Evolutionary conservation across 2,113 vertebrate species (phyloP).

Genomic region (Syngnathus typhle): DNA sequence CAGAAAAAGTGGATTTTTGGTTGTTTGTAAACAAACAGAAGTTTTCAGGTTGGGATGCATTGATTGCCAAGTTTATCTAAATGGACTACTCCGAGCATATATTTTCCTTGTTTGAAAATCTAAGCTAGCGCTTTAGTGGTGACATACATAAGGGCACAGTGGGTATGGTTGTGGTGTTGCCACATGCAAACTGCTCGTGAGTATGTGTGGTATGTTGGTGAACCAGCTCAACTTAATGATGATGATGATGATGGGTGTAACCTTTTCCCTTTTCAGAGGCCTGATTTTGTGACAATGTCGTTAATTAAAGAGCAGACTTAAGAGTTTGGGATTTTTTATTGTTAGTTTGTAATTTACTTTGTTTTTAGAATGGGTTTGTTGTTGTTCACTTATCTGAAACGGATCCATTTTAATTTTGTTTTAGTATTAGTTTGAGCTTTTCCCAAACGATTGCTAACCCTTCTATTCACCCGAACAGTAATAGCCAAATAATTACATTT

Average conservation of each 20-base stretch:
- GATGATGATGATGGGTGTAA: slow-evolving; percentile 42
- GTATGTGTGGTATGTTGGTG: slow-evolving; percentile 64
- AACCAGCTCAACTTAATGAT: slow-evolving; percentile 56
- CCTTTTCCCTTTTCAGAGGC: slow-evolving; percentile 24
- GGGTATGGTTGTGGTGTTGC: slow-evolving; percentile 52
- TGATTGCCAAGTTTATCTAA: not conserved
- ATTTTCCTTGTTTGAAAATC: not conserved
- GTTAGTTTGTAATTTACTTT: no score
- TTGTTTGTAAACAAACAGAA: not conserved
- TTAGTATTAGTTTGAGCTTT: no score
- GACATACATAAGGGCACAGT: slow-evolving; percentile 40
- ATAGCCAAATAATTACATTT: no score
- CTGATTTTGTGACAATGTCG: slow-evolving; percentile 27
- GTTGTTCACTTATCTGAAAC: no score
- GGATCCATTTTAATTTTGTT: no score
- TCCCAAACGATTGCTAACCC: no score
- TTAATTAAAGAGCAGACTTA: slow-evolving; percentile 1
- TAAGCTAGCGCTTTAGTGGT: slow-evolving; percentile 24
- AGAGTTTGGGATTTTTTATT: no score
- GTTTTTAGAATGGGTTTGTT: no score
- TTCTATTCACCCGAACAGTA: no score
- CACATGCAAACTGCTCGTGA: slow-evolving; percentile 43
- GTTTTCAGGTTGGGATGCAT: not conserved
- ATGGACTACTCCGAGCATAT: not conserved
- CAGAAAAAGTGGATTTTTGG: not conserved